Evolutionary conservation across 2,113 vertebrate genomes (phyloP).

Genomic region (Calypte anna): DNA sequence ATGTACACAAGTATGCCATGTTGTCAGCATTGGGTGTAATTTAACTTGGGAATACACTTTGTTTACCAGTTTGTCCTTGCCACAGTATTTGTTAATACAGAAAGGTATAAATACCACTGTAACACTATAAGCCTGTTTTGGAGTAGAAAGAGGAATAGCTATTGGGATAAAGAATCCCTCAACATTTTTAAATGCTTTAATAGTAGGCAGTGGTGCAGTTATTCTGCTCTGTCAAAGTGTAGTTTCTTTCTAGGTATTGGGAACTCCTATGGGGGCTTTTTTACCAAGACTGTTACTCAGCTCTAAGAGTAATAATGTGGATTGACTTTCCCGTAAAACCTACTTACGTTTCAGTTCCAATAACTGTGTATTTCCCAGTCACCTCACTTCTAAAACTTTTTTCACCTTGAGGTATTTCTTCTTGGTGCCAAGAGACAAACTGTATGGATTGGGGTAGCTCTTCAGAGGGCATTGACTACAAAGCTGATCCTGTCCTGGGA

Average conservation of each 20-base stretch:
- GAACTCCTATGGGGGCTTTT: not conserved
- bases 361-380: not conserved
- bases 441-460: not conserved
- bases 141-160: not conserved
- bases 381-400: not conserved
- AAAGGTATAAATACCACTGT: not conserved
- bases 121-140: not conserved
- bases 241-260: not conserved
- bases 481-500: not conserved
- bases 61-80: not conserved
- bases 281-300: not conserved
- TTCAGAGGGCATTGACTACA: not conserved
- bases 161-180: not conserved
- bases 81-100: not conserved
- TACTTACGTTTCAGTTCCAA: not conserved
- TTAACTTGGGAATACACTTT: not conserved
- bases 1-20: not conserved
- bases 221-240: not conserved
- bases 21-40: not conserved
- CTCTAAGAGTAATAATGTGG: not conserved
- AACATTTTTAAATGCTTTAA: not conserved
- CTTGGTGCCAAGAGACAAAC: not conserved
- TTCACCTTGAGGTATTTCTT: not conserved
- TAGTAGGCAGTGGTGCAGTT: not conserved
- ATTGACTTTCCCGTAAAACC: not conserved